Conservation (phyloP, 2,113 vertebrate species). For the Salvelinus namaycush region DNA sequence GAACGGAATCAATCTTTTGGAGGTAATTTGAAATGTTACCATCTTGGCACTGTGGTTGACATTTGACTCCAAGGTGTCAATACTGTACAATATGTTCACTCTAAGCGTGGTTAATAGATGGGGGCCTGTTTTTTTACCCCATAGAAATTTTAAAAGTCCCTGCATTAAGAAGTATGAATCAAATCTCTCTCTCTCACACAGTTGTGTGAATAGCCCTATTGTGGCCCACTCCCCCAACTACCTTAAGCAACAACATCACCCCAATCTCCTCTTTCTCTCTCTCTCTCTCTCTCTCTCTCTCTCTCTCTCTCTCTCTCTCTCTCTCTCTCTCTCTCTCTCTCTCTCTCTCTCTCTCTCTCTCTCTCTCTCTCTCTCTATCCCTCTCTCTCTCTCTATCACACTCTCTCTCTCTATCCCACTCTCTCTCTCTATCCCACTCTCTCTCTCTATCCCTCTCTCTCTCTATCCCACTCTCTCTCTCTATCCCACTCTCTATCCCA, state of each 20-base stretch:
- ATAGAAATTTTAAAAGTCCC: too few species aligned
- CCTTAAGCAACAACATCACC: background rate
- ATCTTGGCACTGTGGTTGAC: slow-evolving; percentile 41
- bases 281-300: too few species aligned
- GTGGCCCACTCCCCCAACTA: background rate
- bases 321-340: background rate
- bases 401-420: background rate
- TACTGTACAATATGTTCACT: background rate
- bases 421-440: background rate
- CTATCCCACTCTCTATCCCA: too few species aligned
- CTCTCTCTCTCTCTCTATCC: background rate
- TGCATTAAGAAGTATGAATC: too few species aligned
- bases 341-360: slow-evolving; percentile 48
- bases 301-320: slow-evolving; percentile 22
- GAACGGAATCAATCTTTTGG: slow-evolving; percentile 44
- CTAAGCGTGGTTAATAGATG: background rate
- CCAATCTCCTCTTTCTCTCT: too few species aligned
- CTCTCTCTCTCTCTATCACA: slow-evolving; percentile 33
- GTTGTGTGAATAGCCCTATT: too few species aligned
- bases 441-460: slow-evolving; percentile 3
- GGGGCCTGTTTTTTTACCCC: background rate
- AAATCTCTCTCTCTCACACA: background rate
- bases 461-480: slow-evolving; percentile 20
- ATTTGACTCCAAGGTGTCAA: slow-evolving; percentile 34
- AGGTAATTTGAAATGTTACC: slow-evolving; percentile 47